Conservation (phyloP, 2,888 invertebrate species). For the Minunthozetes semirufus region DNA sequence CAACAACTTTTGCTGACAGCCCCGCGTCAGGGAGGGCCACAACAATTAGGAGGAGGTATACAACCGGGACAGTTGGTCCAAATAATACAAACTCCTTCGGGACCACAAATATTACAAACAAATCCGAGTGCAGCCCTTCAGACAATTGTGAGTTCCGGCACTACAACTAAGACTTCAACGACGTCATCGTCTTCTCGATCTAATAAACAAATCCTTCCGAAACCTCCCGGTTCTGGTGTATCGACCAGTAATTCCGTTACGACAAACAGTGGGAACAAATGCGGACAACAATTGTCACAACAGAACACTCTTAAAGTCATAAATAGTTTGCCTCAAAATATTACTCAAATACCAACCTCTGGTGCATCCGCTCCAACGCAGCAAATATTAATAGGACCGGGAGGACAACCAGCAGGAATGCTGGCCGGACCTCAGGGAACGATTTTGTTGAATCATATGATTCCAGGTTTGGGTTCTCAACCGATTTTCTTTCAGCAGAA, state of each 20-base stretch:
- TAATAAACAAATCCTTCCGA: conserved; percentile 53
- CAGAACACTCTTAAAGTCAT: conserved; percentile 38
- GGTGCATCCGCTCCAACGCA: conserved; percentile 31
- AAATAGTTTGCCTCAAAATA: conserved; percentile 24
- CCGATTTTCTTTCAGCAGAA: conserved; percentile 59
- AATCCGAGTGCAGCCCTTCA: conserved; percentile 17
- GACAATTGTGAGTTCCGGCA: background rate
- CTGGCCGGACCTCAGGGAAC: conserved; percentile 41
- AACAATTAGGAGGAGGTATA: background rate
- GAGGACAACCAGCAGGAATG: conserved; percentile 40
- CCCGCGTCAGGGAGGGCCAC: background rate
- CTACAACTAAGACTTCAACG: conserved; percentile 22
- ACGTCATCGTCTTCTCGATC: conserved; percentile 46
- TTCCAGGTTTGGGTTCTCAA: conserved; percentile 46
- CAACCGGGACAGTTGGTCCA: conserved; percentile 41
- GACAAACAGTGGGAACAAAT: conserved; percentile 29
- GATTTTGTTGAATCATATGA: conserved; percentile 50
- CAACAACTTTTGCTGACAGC: conserved; percentile 30
- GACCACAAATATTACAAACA: conserved; percentile 32
- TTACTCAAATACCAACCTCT: conserved; percentile 4
- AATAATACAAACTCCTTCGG: conserved; percentile 40
- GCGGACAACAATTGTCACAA: conserved; percentile 29
- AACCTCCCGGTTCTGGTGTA: conserved; percentile 43
- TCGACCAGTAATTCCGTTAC: conserved; percentile 21
- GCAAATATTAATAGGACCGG: conserved; percentile 40